phyloP scores from a whole-genome alignment of 2,888 invertebrate genomes.

The Apodemia mormo region DNA sequence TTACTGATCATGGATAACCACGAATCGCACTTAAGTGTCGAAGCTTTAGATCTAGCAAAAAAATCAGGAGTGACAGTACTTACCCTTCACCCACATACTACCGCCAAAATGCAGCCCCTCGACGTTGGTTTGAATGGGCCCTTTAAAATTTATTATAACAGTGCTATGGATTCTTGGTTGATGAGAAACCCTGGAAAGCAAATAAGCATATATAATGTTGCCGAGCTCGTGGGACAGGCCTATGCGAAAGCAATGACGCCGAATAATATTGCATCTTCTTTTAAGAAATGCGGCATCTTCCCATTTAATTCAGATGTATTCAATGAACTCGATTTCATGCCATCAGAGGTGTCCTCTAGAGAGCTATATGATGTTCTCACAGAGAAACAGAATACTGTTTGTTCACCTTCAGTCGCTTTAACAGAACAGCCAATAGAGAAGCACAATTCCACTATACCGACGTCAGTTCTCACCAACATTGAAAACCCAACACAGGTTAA shows the following conservation, averaged over 20 bases:
- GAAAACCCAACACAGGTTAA: neutral
- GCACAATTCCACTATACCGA: neutral
- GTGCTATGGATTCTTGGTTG: constrained; percentile 38
- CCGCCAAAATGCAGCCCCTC: constrained; percentile 39
- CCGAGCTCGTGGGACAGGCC: constrained; percentile 36
- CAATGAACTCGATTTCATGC: constrained; percentile 11
- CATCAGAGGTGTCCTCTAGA: constrained; percentile 7
- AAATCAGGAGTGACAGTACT: constrained; percentile 34
- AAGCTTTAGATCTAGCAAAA: constrained; percentile 37
- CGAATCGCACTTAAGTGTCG: constrained; percentile 42
- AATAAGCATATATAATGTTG: constrained; percentile 35
- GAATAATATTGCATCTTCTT: constrained; percentile 28
- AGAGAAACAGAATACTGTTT: neutral
- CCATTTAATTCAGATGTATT: constrained; percentile 2
- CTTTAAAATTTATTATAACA: constrained; percentile 35
- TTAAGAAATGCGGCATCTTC: constrained; percentile 29
- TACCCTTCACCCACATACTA: constrained; percentile 37
- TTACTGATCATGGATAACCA: constrained; percentile 51
- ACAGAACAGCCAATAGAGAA: neutral
- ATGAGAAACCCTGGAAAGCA: constrained; percentile 35
- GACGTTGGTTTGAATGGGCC: constrained; percentile 37
- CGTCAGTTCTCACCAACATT: neutral
- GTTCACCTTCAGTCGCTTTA: neutral
- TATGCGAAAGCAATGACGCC: constrained; percentile 33
- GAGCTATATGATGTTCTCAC: neutral